Conservation (phyloP, 2,113 vertebrate species). For the Nothocercus nigrocapillus region DNA sequence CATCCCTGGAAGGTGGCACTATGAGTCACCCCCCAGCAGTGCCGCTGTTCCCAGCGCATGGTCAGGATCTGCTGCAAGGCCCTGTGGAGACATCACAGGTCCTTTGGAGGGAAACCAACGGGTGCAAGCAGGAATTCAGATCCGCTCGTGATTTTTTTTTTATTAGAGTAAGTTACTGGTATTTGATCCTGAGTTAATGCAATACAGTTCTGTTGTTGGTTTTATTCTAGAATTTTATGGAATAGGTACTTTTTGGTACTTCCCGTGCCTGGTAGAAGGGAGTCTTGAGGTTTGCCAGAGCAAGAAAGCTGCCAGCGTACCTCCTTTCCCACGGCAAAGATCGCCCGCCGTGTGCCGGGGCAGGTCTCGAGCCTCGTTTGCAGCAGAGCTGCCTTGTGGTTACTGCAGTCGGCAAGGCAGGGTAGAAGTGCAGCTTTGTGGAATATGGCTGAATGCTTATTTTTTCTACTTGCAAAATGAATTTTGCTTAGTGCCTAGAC, state of each 20-base stretch:
- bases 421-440: neutral
- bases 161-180: neutral
- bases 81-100: neutral
- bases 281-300: neutral
- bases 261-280: neutral
- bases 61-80: neutral
- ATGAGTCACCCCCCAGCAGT: neutral
- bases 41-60: neutral
- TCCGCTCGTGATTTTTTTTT: neutral
- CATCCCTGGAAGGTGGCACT: neutral
- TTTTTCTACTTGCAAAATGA: constrained; percentile 19
- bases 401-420: neutral
- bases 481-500: neutral
- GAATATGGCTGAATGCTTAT: neutral
- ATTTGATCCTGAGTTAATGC: neutral
- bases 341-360: neutral
- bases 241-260: neutral
- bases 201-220: accelerated
- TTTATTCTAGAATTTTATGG: neutral
- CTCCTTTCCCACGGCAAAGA: neutral
- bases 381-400: neutral
- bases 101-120: neutral
- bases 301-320: neutral
- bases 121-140: neutral
- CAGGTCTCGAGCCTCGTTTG: neutral